These are phyloP conservation scores for Gadus macrocephalus DNA, from an alignment of 2,113 vertebrate genomes.

Conservation along the genomic window DNA sequence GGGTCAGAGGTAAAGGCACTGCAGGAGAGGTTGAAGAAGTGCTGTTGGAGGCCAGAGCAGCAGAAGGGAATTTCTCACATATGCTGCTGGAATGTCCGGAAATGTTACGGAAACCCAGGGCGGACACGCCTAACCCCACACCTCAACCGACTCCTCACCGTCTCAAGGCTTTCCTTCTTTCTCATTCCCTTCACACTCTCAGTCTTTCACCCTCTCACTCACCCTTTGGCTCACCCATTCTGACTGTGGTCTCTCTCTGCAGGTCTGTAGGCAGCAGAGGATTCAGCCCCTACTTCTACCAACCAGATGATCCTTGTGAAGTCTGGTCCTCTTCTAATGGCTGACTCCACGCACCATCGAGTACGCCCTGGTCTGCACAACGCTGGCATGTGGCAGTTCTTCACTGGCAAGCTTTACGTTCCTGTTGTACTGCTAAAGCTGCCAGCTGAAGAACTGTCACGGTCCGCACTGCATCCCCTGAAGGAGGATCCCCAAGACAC, in stretches of 20 bases:
- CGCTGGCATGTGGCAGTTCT: slow-evolving; percentile 97
- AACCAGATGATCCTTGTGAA: too few species aligned
- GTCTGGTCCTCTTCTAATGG: slow-evolving; percentile 17
- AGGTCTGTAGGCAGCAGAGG: not conserved
- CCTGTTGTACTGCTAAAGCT: slow-evolving; percentile 94
- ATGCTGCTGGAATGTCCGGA: slow-evolving; percentile 85
- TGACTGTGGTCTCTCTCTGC: not conserved
- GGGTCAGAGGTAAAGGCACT: too few species aligned
- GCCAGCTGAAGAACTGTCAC: slow-evolving; percentile 99
- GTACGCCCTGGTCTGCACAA: slow-evolving; percentile 29
- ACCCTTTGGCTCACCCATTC: slow-evolving; percentile 2
- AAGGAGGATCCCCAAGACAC: slow-evolving; percentile 37
- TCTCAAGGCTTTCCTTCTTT: not conserved
- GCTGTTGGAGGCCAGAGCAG: slow-evolving; percentile 67
- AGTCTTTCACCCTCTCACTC: not conserved
- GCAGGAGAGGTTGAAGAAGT: slow-evolving; percentile 42
- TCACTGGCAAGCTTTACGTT: slow-evolving; percentile 99
- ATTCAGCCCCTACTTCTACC: too few species aligned
- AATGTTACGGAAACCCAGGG: slow-evolving; percentile 58
- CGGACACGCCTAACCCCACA: slow-evolving; percentile 26
- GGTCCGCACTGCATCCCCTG: slow-evolving; percentile 79
- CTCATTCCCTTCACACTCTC: not conserved
- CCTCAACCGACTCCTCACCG: too few species aligned
- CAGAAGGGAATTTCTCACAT: slow-evolving; percentile 89
- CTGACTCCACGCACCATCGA: slow-evolving; percentile 11